Percentiles rank a stretch among this genome's conserved stretches.
Conservation (phyloP, 2,113 vertebrate species). For the Neodontobutis hainanensis region DNA sequence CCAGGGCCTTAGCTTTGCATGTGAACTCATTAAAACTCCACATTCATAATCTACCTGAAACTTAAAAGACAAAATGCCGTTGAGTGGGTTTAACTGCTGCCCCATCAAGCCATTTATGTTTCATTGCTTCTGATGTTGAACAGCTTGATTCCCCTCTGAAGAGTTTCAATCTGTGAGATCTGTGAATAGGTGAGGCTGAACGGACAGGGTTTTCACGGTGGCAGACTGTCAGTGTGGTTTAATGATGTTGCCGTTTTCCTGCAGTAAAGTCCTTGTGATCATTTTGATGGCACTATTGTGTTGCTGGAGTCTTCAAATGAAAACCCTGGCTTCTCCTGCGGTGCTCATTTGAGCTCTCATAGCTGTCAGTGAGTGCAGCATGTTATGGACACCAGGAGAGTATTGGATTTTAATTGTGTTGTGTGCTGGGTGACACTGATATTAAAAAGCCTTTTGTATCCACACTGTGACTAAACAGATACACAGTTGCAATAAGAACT, state of each 20-base stretch:
- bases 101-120: slow-evolving; percentile 14
- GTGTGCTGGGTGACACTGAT: slow-evolving; percentile 37
- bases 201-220: slow-evolving; percentile 34
- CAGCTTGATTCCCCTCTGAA: slow-evolving; percentile 11
- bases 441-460: slow-evolving; percentile 44
- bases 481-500: slow-evolving; percentile 12
- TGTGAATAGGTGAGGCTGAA: slow-evolving; percentile 35
- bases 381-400: slow-evolving; percentile 59
- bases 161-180: slow-evolving; percentile 29
- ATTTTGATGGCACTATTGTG: slow-evolving; percentile 53
- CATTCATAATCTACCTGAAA: slow-evolving; percentile 23
- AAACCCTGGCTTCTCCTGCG: slow-evolving; percentile 27
- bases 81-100: slow-evolving; percentile 8
- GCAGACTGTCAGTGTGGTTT: slow-evolving; percentile 28
- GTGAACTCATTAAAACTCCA: neutral
- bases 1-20: neutral
- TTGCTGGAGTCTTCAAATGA: slow-evolving; percentile 46
- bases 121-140: slow-evolving; percentile 32
- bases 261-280: slow-evolving; percentile 41
- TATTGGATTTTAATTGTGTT: slow-evolving; percentile 68
- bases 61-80: slow-evolving; percentile 3
- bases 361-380: slow-evolving; percentile 60
- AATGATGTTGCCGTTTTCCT: slow-evolving; percentile 41
- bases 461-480: slow-evolving; percentile 23
- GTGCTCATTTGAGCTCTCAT: slow-evolving; percentile 54